A percentile compares a stretch with the other conserved stretches of the same genome.
These are phyloP conservation scores for Hyles lineata DNA, from an alignment of 2,888 invertebrate genomes.

Conservation along the genomic window DNA sequence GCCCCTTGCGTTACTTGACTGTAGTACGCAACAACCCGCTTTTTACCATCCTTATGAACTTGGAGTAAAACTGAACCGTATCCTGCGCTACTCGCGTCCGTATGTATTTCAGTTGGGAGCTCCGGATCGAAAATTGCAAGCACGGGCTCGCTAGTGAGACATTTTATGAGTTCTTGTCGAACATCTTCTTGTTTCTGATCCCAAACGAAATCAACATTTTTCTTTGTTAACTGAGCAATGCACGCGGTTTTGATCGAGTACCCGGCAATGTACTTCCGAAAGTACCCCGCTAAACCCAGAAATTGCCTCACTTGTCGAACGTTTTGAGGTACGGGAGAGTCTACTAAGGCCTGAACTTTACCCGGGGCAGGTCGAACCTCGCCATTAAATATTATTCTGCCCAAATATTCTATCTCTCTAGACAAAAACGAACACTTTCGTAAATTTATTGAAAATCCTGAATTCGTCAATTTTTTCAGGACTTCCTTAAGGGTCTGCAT, in stretches of 20 bases:
- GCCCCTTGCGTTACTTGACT: constrained; percentile 33
- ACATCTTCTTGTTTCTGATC: not conserved
- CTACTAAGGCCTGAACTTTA: too few relatives aligned
- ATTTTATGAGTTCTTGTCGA: not conserved
- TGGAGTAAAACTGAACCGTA: constrained; percentile 34
- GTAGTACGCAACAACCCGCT: constrained; percentile 29
- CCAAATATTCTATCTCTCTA: not conserved
- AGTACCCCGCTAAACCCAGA: not conserved
- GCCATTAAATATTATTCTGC: too few relatives aligned
- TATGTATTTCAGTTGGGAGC: not conserved
- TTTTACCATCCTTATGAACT: constrained; percentile 24
- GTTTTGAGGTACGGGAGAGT: too few relatives aligned
- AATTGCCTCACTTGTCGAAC: not conserved
- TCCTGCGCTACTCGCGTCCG: not conserved
- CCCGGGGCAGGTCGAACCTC: too few relatives aligned
- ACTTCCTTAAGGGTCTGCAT: not conserved
- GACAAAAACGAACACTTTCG: not conserved
- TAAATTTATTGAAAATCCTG: not conserved
- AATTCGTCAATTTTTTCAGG: not conserved
- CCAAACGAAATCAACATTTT: too few relatives aligned
- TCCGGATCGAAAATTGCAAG: not conserved
- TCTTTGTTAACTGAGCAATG: not conserved
- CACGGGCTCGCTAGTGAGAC: not conserved
- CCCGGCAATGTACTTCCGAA: not conserved
- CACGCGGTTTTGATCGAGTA: not conserved